Conservation (phyloP, 2,888 invertebrate species). For the Lasioglossum figueresi region DNA sequence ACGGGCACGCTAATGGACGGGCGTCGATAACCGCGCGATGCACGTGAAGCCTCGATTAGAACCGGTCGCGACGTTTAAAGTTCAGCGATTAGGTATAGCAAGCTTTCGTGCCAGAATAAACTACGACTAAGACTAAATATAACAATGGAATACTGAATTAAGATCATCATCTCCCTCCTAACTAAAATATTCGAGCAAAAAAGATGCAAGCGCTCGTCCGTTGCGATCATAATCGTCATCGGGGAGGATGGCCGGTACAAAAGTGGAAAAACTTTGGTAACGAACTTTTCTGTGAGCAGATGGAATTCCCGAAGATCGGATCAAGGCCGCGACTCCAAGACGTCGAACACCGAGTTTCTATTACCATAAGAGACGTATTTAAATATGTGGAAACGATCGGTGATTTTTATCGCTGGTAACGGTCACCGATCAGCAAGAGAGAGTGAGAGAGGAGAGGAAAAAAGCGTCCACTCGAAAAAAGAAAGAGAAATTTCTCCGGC, state of each 20-base stretch:
- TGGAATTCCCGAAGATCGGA: conserved; percentile 36
- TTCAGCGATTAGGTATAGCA: conserved; percentile 30
- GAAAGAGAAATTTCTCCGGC: conserved; percentile 11
- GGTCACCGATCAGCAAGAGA: conserved; percentile 44
- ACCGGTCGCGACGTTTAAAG: conserved; percentile 35
- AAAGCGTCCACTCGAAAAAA: conserved; percentile 1
- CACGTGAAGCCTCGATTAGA: background rate
- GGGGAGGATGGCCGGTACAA: background rate
- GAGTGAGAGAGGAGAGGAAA: background rate
- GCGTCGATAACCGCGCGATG: conserved; percentile 12
- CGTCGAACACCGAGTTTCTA: conserved; percentile 37
- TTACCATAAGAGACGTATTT: conserved; percentile 52
- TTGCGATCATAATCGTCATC: conserved; percentile 1
- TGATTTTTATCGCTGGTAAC: conserved; percentile 61
- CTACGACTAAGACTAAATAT: background rate
- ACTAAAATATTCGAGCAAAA: background rate
- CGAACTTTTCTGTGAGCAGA: conserved; percentile 45
- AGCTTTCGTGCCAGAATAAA: too few relatives aligned
- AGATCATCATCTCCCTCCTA: background rate
- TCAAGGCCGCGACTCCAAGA: conserved; percentile 18
- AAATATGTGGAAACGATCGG: conserved; percentile 55
- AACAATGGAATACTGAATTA: background rate
- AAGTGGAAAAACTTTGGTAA: conserved; percentile 22
- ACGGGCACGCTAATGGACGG: conserved; percentile 28
- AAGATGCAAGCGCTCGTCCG: background rate